A percentile compares a stretch with the other conserved stretches of the same genome.
Evolutionary conservation across 2,888 invertebrate species (phyloP).

Genomic region (Laothoe populi): DNA sequence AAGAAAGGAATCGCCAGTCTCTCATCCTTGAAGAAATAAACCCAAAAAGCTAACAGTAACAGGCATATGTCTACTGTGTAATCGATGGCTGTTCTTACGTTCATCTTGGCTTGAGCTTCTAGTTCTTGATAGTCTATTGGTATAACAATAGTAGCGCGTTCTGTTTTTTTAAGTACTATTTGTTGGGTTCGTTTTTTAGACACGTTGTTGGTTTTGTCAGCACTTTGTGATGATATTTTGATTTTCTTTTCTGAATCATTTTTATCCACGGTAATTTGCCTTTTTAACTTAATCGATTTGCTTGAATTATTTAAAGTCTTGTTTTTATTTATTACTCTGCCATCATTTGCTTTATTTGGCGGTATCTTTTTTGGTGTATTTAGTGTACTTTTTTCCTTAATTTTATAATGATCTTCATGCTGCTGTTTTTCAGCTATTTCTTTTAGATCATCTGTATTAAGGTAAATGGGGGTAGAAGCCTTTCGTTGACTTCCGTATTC

Average conservation of each 20-base stretch:
- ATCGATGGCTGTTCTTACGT: slow-evolving; percentile 88
- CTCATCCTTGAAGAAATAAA: slow-evolving; percentile 92
- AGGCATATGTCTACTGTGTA: slow-evolving; percentile 91
- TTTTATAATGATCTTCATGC: slow-evolving; percentile 54
- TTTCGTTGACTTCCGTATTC: slow-evolving; percentile 86
- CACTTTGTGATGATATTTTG: slow-evolving; percentile 33
- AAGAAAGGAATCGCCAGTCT: slow-evolving; percentile 92
- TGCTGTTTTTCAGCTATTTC: slow-evolving; percentile 83
- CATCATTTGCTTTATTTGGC: slow-evolving; percentile 47
- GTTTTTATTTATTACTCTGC: slow-evolving; percentile 43
- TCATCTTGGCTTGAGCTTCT: slow-evolving; percentile 86
- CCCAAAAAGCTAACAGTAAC: slow-evolving; percentile 90
- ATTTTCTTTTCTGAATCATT: slow-evolving; percentile 40
- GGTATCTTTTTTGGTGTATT: slow-evolving; percentile 48
- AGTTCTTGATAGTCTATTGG: slow-evolving; percentile 83
- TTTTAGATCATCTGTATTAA: slow-evolving; percentile 86
- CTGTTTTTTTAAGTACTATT: slow-evolving; percentile 69
- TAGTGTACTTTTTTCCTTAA: slow-evolving; percentile 31
- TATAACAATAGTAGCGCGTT: slow-evolving; percentile 76
- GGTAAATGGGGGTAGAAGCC: slow-evolving; percentile 80
- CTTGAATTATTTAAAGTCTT: slow-evolving; percentile 43
- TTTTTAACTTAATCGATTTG: slow-evolving; percentile 46
- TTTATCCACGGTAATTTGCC: slow-evolving; percentile 41
- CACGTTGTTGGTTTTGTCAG: slow-evolving; percentile 45
- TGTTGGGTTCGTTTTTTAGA: slow-evolving; percentile 59